Conservation (phyloP, 1,140 invertebrate genomes). For the Antheraea pernyi region DNA sequence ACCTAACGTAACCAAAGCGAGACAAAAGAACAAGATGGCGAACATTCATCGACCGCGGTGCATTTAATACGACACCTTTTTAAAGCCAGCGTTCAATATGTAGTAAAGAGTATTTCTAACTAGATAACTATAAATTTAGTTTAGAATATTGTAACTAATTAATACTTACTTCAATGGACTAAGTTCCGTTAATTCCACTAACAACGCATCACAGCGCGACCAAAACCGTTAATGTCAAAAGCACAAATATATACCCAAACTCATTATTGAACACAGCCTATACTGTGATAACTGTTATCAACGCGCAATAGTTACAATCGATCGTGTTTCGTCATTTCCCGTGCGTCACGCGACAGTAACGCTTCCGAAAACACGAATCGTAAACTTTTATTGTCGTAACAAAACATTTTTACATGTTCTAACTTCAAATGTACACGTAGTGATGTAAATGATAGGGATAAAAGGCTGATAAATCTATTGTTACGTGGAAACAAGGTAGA, state of each 20-base stretch:
- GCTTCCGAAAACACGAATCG: conserved; percentile 22
- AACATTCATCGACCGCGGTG: too few relatives aligned
- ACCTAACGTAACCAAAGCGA: too few relatives aligned
- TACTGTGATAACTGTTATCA: conserved; percentile 36
- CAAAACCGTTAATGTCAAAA: not conserved
- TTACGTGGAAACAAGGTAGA: not conserved
- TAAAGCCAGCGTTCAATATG: too few relatives aligned
- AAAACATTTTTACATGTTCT: not conserved
- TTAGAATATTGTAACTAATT: too few relatives aligned
- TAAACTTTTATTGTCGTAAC: conserved; percentile 27
- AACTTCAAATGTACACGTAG: not conserved
- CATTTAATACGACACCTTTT: too few relatives aligned
- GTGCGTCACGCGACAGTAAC: conserved; percentile 27
- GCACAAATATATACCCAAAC: conserved; percentile 13
- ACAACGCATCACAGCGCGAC: not conserved
- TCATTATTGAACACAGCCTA: conserved; percentile 30
- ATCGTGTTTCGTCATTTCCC: conserved; percentile 22
- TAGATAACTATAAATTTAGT: too few relatives aligned
- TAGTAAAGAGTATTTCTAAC: too few relatives aligned
- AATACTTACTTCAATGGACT: too few relatives aligned
- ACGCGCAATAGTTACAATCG: conserved; percentile 10
- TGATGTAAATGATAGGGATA: not conserved
- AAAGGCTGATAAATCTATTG: not conserved
- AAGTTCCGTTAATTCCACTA: not conserved
- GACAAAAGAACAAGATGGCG: too few relatives aligned